Base-by-base conservation (phyloP, 2,888 invertebrate genomes). In the Limnephilus lunatus region DNA sequence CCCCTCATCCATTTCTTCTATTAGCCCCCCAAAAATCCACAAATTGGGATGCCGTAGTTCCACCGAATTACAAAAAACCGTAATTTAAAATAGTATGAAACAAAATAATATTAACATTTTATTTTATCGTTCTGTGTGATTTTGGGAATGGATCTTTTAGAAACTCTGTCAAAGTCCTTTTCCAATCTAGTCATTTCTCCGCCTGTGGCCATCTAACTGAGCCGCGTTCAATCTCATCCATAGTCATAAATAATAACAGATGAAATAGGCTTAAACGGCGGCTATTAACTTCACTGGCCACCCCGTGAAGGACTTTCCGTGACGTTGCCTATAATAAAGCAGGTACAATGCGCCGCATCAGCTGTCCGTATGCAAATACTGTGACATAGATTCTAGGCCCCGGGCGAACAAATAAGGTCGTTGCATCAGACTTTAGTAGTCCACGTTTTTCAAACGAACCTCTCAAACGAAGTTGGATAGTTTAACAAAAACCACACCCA, bases 281-380 rank as follows among this genome's bases (percentile, higher is more conserved):
- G 68, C 19, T 25, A 68, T 68, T 19, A 68, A 68, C 68, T 25
- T 44, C 44, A 44, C 44, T 44, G 68, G 19, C 68, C 7, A 68
- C 68, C 68, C 68, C 68, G 68, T 11, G 25, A 68, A 68, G 68
- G 68, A 68, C 68, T 68, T 68, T 68, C 25, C 68, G 68, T 68
- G 68, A 68, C 68, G 68, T 68, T 25, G 68, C n/a, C 25, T 5
- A 68, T 68, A 68, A 68, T 68, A 68, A 68, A 68, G 68, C 68
- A 68, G 68, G 25, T 9, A 68, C 68, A 68, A 68, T 68, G 25
- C 68, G 68, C 68, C 9, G 68, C 68, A 68, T 68, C 68, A 68
- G 68, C 68, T 68, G 68, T 68, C 68, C 68, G 68, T 68, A 68
- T 68, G 68, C 68, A 68, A 68, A 68, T 68, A 68, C 68, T 68